Base-by-base conservation (phyloP, 2,113 vertebrate genomes). In the Recurvirostra avosetta region DNA sequence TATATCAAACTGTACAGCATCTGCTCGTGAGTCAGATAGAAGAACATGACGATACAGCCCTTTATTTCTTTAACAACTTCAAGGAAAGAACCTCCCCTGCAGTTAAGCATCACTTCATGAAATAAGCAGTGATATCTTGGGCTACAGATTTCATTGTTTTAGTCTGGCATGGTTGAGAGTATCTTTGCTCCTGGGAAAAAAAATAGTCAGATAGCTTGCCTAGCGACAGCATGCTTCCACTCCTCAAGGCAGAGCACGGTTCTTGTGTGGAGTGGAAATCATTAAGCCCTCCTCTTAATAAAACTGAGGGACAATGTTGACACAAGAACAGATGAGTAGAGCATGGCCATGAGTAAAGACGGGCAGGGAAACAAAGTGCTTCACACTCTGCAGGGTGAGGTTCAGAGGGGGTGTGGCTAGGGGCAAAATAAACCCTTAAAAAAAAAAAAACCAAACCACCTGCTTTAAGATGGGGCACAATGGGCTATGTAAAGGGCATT, bases 1-100 rank as follows among this genome's bases (percentile, higher is more conserved):
- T 88, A 25, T 81, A 68, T 88, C 94, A 52, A 97, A 91, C 83
- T 78, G 88, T 81, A 87, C 91, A 85, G 91, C 95, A 94, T 95
- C 95, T 97, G 91, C 88, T 89, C 4, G 9, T 95, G 95, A 96
- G 76, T 95, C 95, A 97, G 92, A 91, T 22, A 63, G 52, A 70
- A 72, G 96, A 95, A 94, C 94, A 94, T 93, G 94, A 93, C 27
- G 83, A 92, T 86, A 94, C 79, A 91, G 71, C 88, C 49, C 53
- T 96, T 89, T 67, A 86, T 96, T 93, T 84, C 73, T 81, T 61
- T 38, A 91, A 82, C 65, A 76, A 8, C 59, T 91, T 87, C 27
- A 94, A 34, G 91, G 86, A 45, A 88, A 94, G 94, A 96, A 91
- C 94, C 96, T 94, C 94, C 92, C 77, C 88, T 97, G 96, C 91